phyloP scores from a whole-genome alignment of 2,888 invertebrate species.

The Boloria euphrosyne region DNA sequence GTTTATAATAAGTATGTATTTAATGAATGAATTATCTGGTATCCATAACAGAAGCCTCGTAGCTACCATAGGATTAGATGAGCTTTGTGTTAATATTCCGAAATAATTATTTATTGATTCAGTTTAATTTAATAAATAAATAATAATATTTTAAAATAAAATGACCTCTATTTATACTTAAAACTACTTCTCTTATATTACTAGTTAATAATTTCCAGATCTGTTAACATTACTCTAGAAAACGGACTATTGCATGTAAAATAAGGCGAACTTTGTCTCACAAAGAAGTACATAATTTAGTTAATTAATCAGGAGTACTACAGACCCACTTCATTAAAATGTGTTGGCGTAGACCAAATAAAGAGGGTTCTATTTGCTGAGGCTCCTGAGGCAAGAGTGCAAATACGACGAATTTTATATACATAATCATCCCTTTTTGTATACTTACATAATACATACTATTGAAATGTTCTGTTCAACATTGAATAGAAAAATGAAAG shows the following conservation, averaged over 20 bases:
- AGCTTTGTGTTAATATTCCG: too few relatives aligned
- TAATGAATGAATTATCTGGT: too few relatives aligned
- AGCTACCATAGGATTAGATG: too few relatives aligned
- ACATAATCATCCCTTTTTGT: slow-evolving; percentile 24
- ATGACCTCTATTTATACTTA: too few relatives aligned
- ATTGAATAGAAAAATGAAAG: slow-evolving; percentile 41
- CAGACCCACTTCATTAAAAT: slow-evolving; percentile 64
- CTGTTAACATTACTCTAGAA: neutral
- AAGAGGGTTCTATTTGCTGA: slow-evolving; percentile 61
- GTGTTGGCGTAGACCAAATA: slow-evolving; percentile 58
- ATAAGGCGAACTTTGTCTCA: slow-evolving; percentile 11
- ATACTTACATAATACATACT: slow-evolving; percentile 13
- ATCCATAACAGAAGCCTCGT: too few relatives aligned
- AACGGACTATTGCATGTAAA: neutral
- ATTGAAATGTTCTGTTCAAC: neutral
- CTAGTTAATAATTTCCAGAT: neutral
- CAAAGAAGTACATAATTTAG: slow-evolving; percentile 32
- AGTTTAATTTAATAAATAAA: too few relatives aligned
- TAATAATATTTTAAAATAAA: too few relatives aligned
- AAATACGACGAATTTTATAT: slow-evolving; percentile 29
- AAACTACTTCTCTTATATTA: too few relatives aligned
- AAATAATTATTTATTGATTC: too few relatives aligned
- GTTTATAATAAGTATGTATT: too few relatives aligned
- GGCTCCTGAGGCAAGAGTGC: slow-evolving; percentile 51
- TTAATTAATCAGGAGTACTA: slow-evolving; percentile 42